phyloP scores from a whole-genome alignment of 1,140 invertebrate species.

The Parapsyche elsis region DNA sequence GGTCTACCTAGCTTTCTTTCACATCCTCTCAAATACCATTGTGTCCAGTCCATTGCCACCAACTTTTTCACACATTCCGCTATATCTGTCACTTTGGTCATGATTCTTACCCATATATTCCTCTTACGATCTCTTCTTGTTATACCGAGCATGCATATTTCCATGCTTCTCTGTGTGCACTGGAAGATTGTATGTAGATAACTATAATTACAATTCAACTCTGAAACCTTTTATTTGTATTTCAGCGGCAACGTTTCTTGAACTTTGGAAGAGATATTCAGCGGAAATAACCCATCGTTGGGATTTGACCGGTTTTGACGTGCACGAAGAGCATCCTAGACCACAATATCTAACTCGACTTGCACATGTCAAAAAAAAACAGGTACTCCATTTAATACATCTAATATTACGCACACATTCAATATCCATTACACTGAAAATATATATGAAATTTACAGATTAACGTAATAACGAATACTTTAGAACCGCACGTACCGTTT shows the following conservation, averaged over 20 bases:
- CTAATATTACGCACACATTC: too few species aligned
- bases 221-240: neutral
- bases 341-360: slow-evolving; percentile 75
- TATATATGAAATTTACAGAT: slow-evolving; percentile 58
- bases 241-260: slow-evolving; percentile 90
- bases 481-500: slow-evolving; percentile 87
- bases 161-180: too few species aligned
- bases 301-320: slow-evolving; percentile 88
- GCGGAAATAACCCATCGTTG: slow-evolving; percentile 89
- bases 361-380: slow-evolving; percentile 76
- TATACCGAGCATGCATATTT: too few species aligned
- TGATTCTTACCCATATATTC: too few species aligned
- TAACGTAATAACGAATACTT: slow-evolving; percentile 81
- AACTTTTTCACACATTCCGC: too few species aligned
- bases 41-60: too few species aligned
- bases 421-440: neutral
- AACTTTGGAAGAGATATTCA: slow-evolving; percentile 93
- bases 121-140: too few species aligned
- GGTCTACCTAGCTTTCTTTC: too few species aligned
- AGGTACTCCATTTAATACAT: slow-evolving; percentile 51
- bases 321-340: slow-evolving; percentile 82
- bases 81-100: too few species aligned
- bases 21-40: too few species aligned
- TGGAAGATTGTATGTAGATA: too few species aligned
- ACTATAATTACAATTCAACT: too few species aligned